Base-by-base conservation (phyloP, 2,888 invertebrate genomes). In the Lepidochrysops patricia region DNA sequence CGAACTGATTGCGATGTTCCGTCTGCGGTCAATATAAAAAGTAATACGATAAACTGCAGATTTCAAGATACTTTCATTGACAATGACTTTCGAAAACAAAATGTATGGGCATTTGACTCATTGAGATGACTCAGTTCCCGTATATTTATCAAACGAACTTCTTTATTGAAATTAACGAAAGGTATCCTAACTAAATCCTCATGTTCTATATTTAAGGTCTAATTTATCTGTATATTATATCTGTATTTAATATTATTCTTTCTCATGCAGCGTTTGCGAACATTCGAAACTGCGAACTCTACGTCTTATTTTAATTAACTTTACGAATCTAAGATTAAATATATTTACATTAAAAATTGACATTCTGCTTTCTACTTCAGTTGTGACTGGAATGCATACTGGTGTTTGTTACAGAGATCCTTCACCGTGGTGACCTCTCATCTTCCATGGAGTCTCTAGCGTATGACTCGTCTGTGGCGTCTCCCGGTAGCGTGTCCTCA, bases 361-460 rank as follows among this genome's bases (percentile, higher is more conserved):
- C 35, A 35, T 13, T 35, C 0, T 35, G 5, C 5, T n/a, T 9
- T 5, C 5, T 13, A n/a, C 1, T 13, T 13, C 1, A 13, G 34
- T 19, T 9, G 1, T 43, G 2, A 19, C 7, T 37, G 50, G 25
- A 50, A 13, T 52, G 15, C 12, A 52, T 27, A 52, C 2, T 13
- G 15, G 9, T 6, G 7, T 27, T 77, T 76, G 72, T 90, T 89
- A 2, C 89, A 95, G 95, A 95, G 76, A 90, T 95, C 71, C 90
- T 95, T 25, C 94, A 94, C 71, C 93, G 93, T 6, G 93, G 93
- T 13, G 94, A 94, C 67, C 79, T 94, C 13, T 93, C 93, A 0
- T 94, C 94, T 0, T 94, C 94, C 4, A 94, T 94, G 94, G 94
- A 94, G 74, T 94, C 94, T 0, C 81, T 95, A 25, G 92, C 93